A percentile compares a stretch with the other conserved stretches of the same genome.
These are phyloP conservation scores for Tetramorium parvispinum DNA, from an alignment of 1,140 invertebrate genomes.

Conservation along the genomic window DNA sequence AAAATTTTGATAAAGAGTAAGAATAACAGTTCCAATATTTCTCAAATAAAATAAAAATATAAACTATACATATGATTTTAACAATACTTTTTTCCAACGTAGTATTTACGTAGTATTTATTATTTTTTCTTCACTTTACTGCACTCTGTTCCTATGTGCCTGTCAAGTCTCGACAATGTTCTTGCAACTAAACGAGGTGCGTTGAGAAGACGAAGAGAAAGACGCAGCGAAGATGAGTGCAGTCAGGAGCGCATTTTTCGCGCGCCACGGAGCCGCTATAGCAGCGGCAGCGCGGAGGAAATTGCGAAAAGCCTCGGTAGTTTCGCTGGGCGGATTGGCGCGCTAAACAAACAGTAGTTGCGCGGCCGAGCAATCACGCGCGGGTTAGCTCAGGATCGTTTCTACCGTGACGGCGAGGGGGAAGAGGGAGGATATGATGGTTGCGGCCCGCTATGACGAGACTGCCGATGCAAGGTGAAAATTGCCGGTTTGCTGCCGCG, in stretches of 20 bases:
- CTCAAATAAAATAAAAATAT: conserved; percentile 6
- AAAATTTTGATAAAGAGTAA: not conserved
- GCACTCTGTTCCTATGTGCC: not conserved
- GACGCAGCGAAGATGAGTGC: not conserved
- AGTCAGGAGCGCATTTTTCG: conserved; percentile 20
- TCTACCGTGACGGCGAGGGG: conserved; percentile 12
- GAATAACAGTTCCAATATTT: not conserved
- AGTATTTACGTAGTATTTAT: not conserved
- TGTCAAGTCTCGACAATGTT: not conserved
- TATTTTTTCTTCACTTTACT: not conserved
- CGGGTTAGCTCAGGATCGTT: conserved; percentile 50
- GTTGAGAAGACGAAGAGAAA: not conserved
- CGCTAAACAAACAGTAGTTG: conserved; percentile 80
- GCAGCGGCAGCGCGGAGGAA: conserved; percentile 37
- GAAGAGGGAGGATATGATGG: conserved; percentile 63
- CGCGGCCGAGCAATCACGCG: conserved; percentile 63
- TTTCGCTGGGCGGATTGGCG: conserved; percentile 65
- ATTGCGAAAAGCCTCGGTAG: conserved; percentile 66
- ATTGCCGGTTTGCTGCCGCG: conserved; percentile 74
- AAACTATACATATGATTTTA: not conserved
- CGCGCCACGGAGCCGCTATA: not conserved
- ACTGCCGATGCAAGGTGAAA: conserved; percentile 74
- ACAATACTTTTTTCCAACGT: not conserved
- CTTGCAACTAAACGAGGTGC: not conserved
- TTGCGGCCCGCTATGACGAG: conserved; percentile 38